Evolutionary conservation across 2,797 vertebrate genomes (phyloP), one percentile per base, ranked within the genome.

Genomic region (Bryconaethiops microstoma): DNA sequence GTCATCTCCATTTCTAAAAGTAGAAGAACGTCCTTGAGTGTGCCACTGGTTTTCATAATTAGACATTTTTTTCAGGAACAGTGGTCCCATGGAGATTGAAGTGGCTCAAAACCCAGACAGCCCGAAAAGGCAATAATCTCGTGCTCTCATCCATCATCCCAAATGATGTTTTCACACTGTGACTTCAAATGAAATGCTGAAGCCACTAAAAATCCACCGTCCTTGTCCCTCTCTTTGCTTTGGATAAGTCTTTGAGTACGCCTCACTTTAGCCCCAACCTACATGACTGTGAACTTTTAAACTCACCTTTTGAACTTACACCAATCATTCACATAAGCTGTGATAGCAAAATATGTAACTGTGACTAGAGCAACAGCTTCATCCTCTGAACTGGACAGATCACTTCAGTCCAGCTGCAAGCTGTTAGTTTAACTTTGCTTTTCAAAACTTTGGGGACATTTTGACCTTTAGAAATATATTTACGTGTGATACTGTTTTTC

Each of bases 91-190:
- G 65, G 77, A 57, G 62, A 84, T 35, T 65, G 71, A 42, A 62
- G 45, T 40, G 63, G 60, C 81, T 81, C 21, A 70, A 77, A 16
- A 65, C 57, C 68, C 48, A 81, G 77, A 79, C 48, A 48, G 12
- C 23, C 72, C 17, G 42, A 54, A 64, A 35, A 86, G 55, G 82
- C 83, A 87, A 89, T 87, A 87, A 87, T 75, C 76, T 52, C 81
- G 69, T 19, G 23, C 64, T 83, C 69, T 77, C 79, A 89, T 86
- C 82, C 80, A 84, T 86, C 86, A 84, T 83, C 78, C 14, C 39
- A 69, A 82, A 81, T 57, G 19, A 77, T 74, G 83, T 78, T 82
- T 87, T 87, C 77, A 77, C 29, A 84, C 63, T 21, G 39, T 78
- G 45, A 80, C 79, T 78, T 81, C 55, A 74, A 81, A 78, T 80